These are phyloP conservation scores for Balearica regulorum DNA, from an alignment of 2,797 vertebrate genomes.

Conservation along the genomic window DNA sequence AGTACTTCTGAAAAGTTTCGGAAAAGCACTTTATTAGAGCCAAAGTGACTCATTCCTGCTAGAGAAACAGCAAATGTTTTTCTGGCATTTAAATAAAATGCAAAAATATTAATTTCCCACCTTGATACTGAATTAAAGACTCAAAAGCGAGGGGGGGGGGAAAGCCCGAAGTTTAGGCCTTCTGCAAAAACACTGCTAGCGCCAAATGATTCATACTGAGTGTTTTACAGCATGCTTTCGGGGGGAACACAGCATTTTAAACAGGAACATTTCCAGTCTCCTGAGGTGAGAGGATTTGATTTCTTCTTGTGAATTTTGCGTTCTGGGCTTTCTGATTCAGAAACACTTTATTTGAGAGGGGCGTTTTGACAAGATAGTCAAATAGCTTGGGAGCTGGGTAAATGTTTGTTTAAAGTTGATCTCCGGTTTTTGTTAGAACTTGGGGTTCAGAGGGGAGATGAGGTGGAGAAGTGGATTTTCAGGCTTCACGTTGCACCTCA, in stretches of 20 bases:
- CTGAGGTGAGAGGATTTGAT: not conserved
- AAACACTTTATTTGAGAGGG: rapidly evolving
- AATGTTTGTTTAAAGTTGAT: not conserved
- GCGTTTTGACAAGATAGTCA: not conserved
- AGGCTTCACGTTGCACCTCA: not conserved
- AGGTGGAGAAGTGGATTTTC: not conserved
- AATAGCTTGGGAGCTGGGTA: not conserved
- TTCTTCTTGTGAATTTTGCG: not conserved
- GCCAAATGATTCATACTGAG: constrained; percentile 14
- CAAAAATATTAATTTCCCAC: constrained; percentile 16
- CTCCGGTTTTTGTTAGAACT: not conserved
- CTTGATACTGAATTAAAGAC: not conserved
- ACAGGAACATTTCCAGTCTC: not conserved
- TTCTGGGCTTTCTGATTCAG: not conserved
- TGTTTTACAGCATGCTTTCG: not conserved
- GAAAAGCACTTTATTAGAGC: not conserved
- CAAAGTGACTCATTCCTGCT: constrained; percentile 25
- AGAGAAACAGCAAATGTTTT: constrained; percentile 5
- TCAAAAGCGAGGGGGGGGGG: not conserved
- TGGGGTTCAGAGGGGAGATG: not conserved
- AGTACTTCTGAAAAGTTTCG: not conserved
- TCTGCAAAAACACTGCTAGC: not conserved
- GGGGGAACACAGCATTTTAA: not conserved
- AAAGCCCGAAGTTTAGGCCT: not conserved
- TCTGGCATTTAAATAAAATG: constrained; percentile 22